phyloP scores from a whole-genome alignment of 2,113 vertebrate species.

The Morone saxatilis region DNA sequence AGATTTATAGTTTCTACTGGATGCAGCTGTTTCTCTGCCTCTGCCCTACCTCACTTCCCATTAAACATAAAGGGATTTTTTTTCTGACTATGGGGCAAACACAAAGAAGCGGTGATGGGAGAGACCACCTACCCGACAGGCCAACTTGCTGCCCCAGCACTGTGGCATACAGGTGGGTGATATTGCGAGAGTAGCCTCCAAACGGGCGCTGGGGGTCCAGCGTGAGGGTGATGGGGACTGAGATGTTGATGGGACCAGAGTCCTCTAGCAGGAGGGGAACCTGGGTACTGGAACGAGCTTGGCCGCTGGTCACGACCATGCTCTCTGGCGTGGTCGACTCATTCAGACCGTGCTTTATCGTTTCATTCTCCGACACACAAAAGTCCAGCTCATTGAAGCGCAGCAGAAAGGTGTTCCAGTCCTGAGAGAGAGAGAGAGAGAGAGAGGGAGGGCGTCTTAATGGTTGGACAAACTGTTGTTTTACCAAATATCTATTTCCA shows the following conservation, averaged over 20 bases:
- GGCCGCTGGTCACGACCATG: slow-evolving; percentile 90
- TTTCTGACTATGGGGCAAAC: not conserved
- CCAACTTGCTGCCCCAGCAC: slow-evolving; percentile 95
- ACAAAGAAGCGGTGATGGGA: not conserved
- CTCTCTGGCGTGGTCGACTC: slow-evolving; percentile 93
- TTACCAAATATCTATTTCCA: not conserved
- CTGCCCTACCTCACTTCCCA: not conserved
- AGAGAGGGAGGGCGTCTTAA: not conserved
- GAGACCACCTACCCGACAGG: slow-evolving; percentile 87
- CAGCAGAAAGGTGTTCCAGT: slow-evolving; percentile 98
- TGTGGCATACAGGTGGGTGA: slow-evolving; percentile 94
- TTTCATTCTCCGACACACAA: slow-evolving; percentile 98
- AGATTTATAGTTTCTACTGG: not conserved
- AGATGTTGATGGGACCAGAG: slow-evolving; percentile 93
- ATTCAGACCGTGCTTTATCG: slow-evolving; percentile 94
- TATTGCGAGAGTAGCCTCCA: slow-evolving; percentile 95
- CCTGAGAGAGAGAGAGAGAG: slow-evolving; percentile 78
- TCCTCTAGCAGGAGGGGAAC: slow-evolving; percentile 91
- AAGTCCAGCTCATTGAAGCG: slow-evolving; percentile 97
- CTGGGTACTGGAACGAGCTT: slow-evolving; percentile 91
- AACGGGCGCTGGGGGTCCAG: slow-evolving; percentile 94
- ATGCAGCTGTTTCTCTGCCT: not conserved
- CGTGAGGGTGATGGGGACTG: slow-evolving; percentile 94
- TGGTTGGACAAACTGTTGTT: not conserved
- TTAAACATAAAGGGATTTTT: not conserved